These are phyloP conservation scores for Luffia ferchaultella DNA, from an alignment of 2,888 invertebrate genomes.

Conservation along the genomic window DNA sequence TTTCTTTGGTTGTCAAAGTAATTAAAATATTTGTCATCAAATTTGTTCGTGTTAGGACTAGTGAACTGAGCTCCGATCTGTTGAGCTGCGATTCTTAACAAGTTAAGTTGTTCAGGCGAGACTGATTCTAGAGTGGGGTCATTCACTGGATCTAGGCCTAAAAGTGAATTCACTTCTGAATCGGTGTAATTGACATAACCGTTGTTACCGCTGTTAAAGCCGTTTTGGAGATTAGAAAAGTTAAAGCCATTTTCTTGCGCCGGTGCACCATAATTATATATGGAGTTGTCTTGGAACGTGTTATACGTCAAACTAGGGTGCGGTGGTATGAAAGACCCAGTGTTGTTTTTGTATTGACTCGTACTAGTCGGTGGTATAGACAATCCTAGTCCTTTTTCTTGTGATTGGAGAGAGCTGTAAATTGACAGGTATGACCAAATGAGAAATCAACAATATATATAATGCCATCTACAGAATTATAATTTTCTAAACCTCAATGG, in stretches of 20 bases:
- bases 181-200: conserved; percentile 43
- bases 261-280: conserved; percentile 27
- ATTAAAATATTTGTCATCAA: conserved; percentile 47
- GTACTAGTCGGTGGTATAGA: conserved; percentile 22
- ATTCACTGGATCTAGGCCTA: conserved; percentile 37
- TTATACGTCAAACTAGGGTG: conserved; percentile 19
- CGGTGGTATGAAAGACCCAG: conserved; percentile 32
- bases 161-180: conserved; percentile 31
- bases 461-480: no score
- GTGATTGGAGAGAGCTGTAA: conserved; percentile 44
- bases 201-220: conserved; percentile 38
- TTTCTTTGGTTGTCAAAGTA: conserved; percentile 59
- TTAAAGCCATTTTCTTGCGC: conserved; percentile 40
- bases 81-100: conserved; percentile 56
- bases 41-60: conserved; percentile 32
- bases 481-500: no score
- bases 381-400: conserved; percentile 39
- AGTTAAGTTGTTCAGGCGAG: conserved; percentile 50
- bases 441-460: no score
- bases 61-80: conserved; percentile 56
- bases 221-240: conserved; percentile 35
- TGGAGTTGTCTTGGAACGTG: conserved; percentile 30
- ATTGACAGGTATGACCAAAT: no score
- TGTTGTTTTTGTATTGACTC: conserved; percentile 36
- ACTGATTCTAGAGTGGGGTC: conserved; percentile 34